A percentile compares a stretch with the other conserved stretches of the same genome.
Conservation (phyloP, 2,797 vertebrate species). For the Calcarius lapponicus region DNA sequence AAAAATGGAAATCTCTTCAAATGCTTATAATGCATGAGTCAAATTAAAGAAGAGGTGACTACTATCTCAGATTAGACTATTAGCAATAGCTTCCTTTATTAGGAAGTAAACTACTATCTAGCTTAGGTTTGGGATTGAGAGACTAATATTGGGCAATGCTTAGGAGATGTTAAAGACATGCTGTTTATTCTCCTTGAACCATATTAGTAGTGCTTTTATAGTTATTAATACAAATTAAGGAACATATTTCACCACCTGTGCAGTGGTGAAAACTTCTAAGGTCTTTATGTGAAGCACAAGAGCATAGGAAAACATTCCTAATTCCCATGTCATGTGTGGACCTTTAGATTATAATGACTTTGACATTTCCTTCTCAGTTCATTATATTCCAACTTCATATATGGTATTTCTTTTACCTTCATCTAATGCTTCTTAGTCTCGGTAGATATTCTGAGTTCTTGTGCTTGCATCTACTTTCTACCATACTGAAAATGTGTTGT, state of each 20-base stretch:
- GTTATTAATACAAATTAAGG: not conserved
- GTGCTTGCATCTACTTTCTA: not conserved
- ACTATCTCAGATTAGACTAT: not conserved
- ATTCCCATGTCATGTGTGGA: not conserved
- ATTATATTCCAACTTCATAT: not conserved
- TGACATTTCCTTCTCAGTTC: not conserved
- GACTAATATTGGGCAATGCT: not conserved
- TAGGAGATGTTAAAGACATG: not conserved
- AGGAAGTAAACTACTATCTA: not conserved
- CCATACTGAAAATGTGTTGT: not conserved
- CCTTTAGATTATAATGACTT: not conserved
- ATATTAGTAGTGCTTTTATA: not conserved
- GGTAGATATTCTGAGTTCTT: not conserved
- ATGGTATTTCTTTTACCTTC: not conserved
- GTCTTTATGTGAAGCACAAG: not conserved
- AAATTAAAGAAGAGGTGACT: not conserved
- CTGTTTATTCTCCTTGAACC: not conserved
- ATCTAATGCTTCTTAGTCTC: not conserved
- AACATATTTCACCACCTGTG: not conserved
- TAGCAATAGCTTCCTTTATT: not conserved
- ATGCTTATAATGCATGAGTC: not conserved
- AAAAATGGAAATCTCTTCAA: not conserved
- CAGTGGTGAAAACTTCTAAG: not conserved
- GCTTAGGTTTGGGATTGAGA: not conserved
- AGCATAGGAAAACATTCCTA: not conserved